Evolutionary conservation across 1,140 invertebrate species (phyloP), one percentile per base, ranked within the genome.

Genomic region (Amphibalanus amphitrite): DNA sequence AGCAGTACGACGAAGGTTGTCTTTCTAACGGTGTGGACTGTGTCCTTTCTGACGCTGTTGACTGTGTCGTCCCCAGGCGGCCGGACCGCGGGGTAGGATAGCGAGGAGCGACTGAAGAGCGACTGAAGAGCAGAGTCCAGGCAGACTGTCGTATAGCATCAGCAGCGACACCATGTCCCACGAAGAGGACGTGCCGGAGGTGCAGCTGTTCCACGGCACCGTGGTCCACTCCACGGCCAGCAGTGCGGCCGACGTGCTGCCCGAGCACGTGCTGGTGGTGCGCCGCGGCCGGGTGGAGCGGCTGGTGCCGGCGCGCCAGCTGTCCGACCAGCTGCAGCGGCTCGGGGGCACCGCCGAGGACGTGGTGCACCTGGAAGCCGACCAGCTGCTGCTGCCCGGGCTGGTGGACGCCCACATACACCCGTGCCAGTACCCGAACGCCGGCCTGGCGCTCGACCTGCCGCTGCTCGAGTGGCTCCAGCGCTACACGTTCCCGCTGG

Each of bases 371-470:
- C 74, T 69, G 3, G 1, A 69, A 72, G 74, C 38, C 73, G 83
- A 81, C 20, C 79, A 93, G 80, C 89, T 94, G 78, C 76, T 95
- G 8, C 87, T 92, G 75, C 93, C 93, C 6, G 93, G 93, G 4
- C 87, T 96, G 73, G 84, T 94, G 6, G 93, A 96, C 79, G 88
- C 88, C 23, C 93, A 96, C 76, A 89, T 91, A 68, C 93, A 96
- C 83, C 90, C 91, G 0, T 88, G 90, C 1, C 93, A 95, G 80
- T 89, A 89, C 76, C 88, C 90, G 0, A 93, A 93, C 79, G 80
- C 87, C 73, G 92, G 92, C 13, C 77, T 92, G 20, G 92, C 90
- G 0, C 84, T 91, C 71, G 91, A 93, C 77, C 84, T 86, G 74
- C 84, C 86, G 0, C 81, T 96, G 20, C 79, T 95, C 0, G 87